Conservation (phyloP, 2,888 invertebrate species). For the Opisthograptis luteolata region DNA sequence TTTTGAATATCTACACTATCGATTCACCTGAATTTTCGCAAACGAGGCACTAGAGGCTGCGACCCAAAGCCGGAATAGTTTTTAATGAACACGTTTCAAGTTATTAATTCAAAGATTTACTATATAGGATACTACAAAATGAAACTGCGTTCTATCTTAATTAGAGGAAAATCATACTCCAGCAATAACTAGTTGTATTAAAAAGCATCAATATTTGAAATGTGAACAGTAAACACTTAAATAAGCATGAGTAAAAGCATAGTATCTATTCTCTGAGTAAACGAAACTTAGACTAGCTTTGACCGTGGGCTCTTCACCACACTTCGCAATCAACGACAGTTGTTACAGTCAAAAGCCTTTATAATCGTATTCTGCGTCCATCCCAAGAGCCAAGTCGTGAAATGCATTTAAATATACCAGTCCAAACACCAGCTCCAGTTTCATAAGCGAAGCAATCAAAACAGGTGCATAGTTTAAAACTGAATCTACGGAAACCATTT, state of each 20-base stretch:
- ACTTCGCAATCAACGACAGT: conserved; percentile 29
- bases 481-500: conserved; percentile 8
- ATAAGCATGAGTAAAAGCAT: no score
- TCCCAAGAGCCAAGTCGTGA: conserved; percentile 29
- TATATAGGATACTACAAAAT: no score
- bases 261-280: no score
- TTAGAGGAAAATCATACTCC: not conserved
- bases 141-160: conserved; percentile 9
- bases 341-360: conserved; percentile 33
- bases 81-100: conserved; percentile 32
- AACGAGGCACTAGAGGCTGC: conserved; percentile 21
- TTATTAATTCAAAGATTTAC: no score
- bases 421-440: conserved; percentile 11
- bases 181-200: no score
- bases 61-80: conserved; percentile 34
- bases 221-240: no score
- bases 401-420: conserved; percentile 41
- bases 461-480: conserved; percentile 17
- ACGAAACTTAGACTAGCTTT: not conserved
- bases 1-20: conserved; percentile 19
- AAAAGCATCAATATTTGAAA: conserved; percentile 4
- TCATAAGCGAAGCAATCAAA: conserved; percentile 19
- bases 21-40: conserved; percentile 14
- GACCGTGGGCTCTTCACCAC: conserved; percentile 3
- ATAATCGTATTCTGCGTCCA: conserved; percentile 28